Conservation (phyloP, 2,888 invertebrate species). For the Deilephila elpenor region DNA sequence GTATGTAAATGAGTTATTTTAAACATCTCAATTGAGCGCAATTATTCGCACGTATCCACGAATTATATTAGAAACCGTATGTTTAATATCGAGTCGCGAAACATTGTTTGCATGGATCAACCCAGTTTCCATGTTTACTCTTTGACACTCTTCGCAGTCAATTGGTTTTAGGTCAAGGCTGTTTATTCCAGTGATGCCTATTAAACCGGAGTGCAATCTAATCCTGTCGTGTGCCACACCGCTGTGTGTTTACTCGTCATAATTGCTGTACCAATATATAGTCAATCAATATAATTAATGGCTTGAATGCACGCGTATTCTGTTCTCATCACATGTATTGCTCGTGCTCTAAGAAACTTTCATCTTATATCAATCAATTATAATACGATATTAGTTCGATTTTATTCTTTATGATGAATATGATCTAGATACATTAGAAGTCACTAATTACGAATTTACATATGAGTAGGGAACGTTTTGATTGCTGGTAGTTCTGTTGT, state of each 20-base stretch:
- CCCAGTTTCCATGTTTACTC: slow-evolving; percentile 24
- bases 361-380: too few species aligned
- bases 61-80: neutral
- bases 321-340: neutral
- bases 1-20: neutral
- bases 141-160: slow-evolving; percentile 25
- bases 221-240: neutral
- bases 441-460: too few species aligned
- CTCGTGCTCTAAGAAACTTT: neutral
- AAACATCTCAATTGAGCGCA: neutral
- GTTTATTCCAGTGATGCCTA: slow-evolving; percentile 21
- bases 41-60: neutral
- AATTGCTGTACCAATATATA: slow-evolving; percentile 12
- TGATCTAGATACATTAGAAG: too few species aligned
- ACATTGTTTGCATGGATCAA: slow-evolving; percentile 22
- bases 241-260: slow-evolving; percentile 5
- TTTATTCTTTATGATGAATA: too few species aligned
- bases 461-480: too few species aligned
- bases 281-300: slow-evolving; percentile 1
- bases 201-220: slow-evolving; percentile 15
- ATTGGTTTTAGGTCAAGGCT: slow-evolving; percentile 26
- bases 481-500: too few species aligned
- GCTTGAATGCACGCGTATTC: neutral
- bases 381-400: too few species aligned
- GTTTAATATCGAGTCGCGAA: neutral